Evolutionary conservation across 1,140 invertebrate species (phyloP).

Genomic region (Hylaeus volcanicus): DNA sequence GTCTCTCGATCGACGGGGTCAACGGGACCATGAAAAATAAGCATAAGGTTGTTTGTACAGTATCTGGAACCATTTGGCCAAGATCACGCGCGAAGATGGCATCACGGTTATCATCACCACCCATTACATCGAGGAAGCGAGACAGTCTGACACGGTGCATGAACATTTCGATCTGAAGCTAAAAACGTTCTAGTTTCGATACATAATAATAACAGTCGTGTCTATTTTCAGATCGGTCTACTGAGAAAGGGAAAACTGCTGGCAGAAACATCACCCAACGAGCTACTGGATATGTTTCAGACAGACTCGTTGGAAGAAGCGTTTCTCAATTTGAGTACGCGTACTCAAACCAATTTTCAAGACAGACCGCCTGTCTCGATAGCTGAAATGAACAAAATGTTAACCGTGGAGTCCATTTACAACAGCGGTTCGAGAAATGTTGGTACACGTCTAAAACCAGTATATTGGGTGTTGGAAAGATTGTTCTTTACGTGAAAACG

Average conservation of each 20-base stretch:
- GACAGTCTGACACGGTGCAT: constrained; percentile 89
- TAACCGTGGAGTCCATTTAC: neutral
- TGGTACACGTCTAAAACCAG: neutral
- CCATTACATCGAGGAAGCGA: constrained; percentile 96
- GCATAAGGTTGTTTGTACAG: constrained; percentile 79
- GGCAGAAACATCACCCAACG: constrained; percentile 90
- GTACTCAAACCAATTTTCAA: constrained; percentile 77
- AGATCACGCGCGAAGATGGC: constrained; percentile 85
- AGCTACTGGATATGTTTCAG: constrained; percentile 84
- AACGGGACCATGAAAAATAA: constrained; percentile 19
- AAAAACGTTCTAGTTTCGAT: too few species aligned
- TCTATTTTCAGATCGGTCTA: constrained; percentile 88
- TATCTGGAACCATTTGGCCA: constrained; percentile 93
- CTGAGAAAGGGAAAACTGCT: constrained; percentile 92
- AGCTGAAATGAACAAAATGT: neutral
- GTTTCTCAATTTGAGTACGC: constrained; percentile 86
- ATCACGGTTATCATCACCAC: constrained; percentile 94
- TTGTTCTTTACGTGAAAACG: too few species aligned
- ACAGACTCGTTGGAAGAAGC: constrained; percentile 87
- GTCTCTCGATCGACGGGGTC: neutral
- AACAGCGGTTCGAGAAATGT: neutral
- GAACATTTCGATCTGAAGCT: neutral
- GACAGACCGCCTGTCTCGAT: neutral
- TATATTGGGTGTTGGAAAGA: too few species aligned
- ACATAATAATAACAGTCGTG: too few species aligned